These are phyloP conservation scores for Thamnophis elegans DNA, from an alignment of 2,797 vertebrate genomes.

Conservation along the genomic window DNA sequence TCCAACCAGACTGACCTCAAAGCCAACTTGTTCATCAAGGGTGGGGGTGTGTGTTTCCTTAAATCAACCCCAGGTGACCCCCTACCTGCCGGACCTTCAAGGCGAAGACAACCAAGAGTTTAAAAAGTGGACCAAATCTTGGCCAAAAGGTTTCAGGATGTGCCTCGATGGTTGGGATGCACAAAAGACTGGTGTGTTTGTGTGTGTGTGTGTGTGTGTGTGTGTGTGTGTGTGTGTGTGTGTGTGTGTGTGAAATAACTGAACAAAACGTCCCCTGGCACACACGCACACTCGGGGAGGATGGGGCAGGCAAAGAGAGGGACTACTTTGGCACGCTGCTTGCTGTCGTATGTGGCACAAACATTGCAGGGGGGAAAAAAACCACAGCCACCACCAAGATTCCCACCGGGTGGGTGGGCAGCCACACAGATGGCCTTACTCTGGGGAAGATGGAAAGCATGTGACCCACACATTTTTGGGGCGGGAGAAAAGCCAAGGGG, in stretches of 20 bases:
- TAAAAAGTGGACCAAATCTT: not conserved
- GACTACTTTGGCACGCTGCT: not conserved
- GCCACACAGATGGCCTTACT: not conserved
- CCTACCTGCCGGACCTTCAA: not conserved
- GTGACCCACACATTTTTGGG: not conserved
- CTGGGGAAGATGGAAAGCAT: not conserved
- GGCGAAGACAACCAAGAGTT: not conserved
- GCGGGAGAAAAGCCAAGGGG: not conserved
- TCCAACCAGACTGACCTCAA: not conserved
- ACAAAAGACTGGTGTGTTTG: not conserved
- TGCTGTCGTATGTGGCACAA: not conserved
- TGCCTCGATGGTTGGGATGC: not conserved
- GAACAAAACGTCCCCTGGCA: not conserved
- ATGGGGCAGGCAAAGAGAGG: not conserved
- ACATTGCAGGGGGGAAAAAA: not conserved
- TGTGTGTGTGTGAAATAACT: not conserved
- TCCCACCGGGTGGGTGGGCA: conserved; percentile 4
- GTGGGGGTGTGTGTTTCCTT: not conserved
- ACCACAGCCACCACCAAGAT: not conserved
- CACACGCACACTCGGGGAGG: not conserved
- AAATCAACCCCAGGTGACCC: not conserved
- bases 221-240: no score
- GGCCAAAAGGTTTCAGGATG: not conserved
- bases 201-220: no score
- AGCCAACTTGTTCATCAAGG: not conserved